Evolutionary conservation across 1,140 invertebrate genomes (phyloP).

Genomic region (Hyphantria cunea): DNA sequence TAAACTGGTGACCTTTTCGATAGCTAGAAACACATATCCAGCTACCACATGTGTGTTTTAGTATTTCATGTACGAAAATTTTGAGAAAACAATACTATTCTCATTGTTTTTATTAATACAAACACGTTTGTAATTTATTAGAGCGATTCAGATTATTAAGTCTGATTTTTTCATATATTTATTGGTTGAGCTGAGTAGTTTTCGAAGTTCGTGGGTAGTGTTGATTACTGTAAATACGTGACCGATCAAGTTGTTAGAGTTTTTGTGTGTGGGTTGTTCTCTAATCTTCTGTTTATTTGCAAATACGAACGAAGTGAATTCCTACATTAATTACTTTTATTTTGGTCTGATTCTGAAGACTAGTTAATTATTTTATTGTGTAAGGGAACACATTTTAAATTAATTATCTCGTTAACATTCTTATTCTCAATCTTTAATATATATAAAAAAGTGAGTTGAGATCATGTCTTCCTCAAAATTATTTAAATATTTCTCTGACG

Average conservation of each 20-base stretch:
- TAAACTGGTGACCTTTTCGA: constrained; percentile 16
- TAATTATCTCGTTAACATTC: no score
- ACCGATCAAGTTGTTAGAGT: background rate
- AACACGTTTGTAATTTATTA: constrained; percentile 1
- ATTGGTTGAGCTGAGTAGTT: background rate
- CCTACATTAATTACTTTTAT: no score
- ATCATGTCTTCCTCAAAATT: no score
- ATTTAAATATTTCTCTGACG: no score
- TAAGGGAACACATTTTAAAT: no score
- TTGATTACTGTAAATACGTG: background rate
- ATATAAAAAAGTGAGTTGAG: no score
- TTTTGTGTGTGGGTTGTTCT: background rate
- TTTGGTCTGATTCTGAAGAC: no score
- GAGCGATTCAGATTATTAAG: background rate
- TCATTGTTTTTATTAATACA: background rate
- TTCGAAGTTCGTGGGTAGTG: background rate
- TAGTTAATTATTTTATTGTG: no score
- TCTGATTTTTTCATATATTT: background rate
- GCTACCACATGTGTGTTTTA: constrained; percentile 20
- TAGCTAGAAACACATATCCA: constrained; percentile 13
- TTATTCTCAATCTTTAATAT: no score
- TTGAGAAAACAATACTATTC: constrained; percentile 2
- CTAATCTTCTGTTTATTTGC: background rate
- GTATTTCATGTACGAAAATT: constrained; percentile 4
- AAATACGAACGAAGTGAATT: background rate